Evolutionary conservation across 2,797 vertebrate genomes (phyloP), one percentile per base, ranked within the genome.

Genomic region (Mionectes olivaceus): DNA sequence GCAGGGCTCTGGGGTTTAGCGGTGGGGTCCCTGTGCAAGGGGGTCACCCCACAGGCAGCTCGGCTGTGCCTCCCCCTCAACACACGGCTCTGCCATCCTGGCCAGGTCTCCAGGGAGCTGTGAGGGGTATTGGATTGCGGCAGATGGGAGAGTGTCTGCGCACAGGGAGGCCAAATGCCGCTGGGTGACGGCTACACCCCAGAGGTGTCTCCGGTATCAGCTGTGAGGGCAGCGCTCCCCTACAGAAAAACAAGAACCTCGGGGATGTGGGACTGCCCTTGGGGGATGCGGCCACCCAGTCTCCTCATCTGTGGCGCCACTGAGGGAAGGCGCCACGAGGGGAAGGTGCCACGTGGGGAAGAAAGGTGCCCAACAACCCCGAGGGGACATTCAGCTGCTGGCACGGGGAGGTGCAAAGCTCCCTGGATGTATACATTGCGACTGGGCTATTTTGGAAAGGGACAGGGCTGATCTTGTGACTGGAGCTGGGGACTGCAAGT

Each of bases 361-460:
- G 11, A 50, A 87, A 64, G 37, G 69, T 65, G 41, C 28, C 74
- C 76, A 18, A 24, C 16, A 77, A 13, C 64, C 60, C 27, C 0
- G 1, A 15, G 24, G 49, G 76, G 47, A 71, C 87, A 8, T 16
- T 90, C 53, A 61, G 83, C 76, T 49, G 81, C 95, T 93, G 96
- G 92, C 94, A 76, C 9, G 3, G 65, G 3, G 41, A 86, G 76
- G 94, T 77, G 94, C 53, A 76, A 95, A 93, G 70, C 74, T 85
- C 84, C 84, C 87, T 65, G 52, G 61, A 83, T 89, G 84, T 37
- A 67, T 18, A 13, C 11, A 3, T 71, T 65, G 90, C 22, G 3
- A 16, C 57, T 9, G 82, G 87, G 85, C 82, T 97, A 96, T 97
- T 97, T 97, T 97, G 94, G 94, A 94, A 88, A 88, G 57, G 91